Evolutionary conservation across 2,113 vertebrate genomes (phyloP), one percentile per base, ranked within the genome.

Genomic region (Crocuta crocuta): DNA sequence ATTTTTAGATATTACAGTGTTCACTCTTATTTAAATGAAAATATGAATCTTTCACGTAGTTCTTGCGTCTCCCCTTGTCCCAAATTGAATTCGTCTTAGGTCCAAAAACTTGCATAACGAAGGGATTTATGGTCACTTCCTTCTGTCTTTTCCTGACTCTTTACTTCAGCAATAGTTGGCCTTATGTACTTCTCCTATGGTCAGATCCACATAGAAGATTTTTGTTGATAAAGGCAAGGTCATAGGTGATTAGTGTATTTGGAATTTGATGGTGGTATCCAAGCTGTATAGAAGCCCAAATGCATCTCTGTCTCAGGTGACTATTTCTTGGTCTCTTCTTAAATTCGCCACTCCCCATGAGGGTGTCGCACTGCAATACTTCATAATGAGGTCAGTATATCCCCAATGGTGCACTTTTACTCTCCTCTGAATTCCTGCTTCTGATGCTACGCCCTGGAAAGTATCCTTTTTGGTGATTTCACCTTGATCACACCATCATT

Each of bases 41-140:
- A 74, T 70, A 5, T 43, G 11, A 33, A 7, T 76, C 13, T 61
- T 86, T 79, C 9, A 9, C 53, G 89, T 53, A 71, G 26, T 26
- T 31, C 55, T 68, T 61, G 11, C 4, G 26, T 55, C 33, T 90
- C 5, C 16, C 17, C 5, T 11, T 31, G 33, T 4, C 0, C 3
- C 9, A 55, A 5, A 1, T 43, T 89, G 26, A 58, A 48, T 7
- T 9, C 24, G 21, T 76, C 15, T 66, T 11, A 58, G 7, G 7
- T 61, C 50, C 11, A 74, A 4, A 76, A 33, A 21, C 19, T 55
- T 16, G 3, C 58, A 28, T 55, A 70, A 28, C 23, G 9, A 28
- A 91, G 48, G 9, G 1, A 0, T 19, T 11, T 8, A 0, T 43
- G 4, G 0, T 76, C 16, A 28, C 33, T 48, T 53, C 43, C 28